These are phyloP conservation scores for Anthonomus grandis DNA, from an alignment of 1,140 invertebrate genomes.

Conservation along the genomic window DNA sequence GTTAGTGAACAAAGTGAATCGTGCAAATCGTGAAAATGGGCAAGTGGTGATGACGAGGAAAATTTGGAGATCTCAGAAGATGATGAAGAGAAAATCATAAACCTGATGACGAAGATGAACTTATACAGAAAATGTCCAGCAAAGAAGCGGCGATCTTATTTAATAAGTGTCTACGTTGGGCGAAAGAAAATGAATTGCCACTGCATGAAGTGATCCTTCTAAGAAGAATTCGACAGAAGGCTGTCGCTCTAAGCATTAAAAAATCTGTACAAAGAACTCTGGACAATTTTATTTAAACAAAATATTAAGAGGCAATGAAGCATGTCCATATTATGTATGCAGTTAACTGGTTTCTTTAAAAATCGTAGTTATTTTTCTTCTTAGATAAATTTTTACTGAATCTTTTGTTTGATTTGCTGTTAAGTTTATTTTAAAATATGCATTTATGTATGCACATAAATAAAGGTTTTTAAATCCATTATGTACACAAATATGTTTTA, in stretches of 20 bases:
- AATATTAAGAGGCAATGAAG: too few relatives aligned
- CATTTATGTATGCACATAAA: too few relatives aligned
- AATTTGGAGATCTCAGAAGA: neutral
- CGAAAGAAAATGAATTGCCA: constrained; percentile 4
- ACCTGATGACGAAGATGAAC: neutral
- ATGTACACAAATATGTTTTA: too few relatives aligned
- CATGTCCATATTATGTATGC: too few relatives aligned
- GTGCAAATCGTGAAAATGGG: constrained; percentile 4
- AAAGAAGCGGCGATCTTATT: neutral
- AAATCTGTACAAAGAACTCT: constrained; percentile 1
- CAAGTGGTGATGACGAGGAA: constrained; percentile 3
- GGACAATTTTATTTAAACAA: too few relatives aligned
- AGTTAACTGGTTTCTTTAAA: too few relatives aligned
- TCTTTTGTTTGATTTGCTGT: too few relatives aligned
- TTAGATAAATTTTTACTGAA: too few relatives aligned
- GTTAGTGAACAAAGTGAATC: constrained; percentile 1
- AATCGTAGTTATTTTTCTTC: too few relatives aligned
- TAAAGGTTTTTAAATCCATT: too few relatives aligned
- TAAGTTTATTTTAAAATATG: too few relatives aligned
- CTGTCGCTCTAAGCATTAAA: constrained; percentile 1
- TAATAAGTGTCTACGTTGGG: constrained; percentile 1
- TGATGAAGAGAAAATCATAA: neutral
- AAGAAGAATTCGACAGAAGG: constrained; percentile 10
- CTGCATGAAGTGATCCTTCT: constrained; percentile 6
- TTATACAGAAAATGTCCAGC: neutral